Conservation (phyloP, 2,113 vertebrate species). For the Laterallus jamaicensis region DNA sequence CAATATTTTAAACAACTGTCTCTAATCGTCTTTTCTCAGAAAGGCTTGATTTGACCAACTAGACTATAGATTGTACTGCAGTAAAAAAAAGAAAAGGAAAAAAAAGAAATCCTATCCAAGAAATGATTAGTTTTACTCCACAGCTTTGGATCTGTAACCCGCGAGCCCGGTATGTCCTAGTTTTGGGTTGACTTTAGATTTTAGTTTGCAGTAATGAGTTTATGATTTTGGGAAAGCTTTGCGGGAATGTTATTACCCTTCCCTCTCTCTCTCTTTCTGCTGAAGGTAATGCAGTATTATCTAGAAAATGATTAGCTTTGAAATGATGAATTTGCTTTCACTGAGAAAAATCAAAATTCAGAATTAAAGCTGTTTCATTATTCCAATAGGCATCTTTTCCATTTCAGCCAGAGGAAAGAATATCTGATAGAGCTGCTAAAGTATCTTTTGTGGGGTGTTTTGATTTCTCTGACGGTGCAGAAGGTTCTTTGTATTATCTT, state of each 20-base stretch:
- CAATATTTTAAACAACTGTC: slow-evolving; percentile 76
- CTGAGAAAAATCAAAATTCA: neutral
- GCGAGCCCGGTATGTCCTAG: slow-evolving; percentile 59
- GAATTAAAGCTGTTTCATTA: neutral
- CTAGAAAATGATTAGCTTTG: neutral
- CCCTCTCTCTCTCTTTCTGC: neutral
- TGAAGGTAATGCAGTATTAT: slow-evolving; percentile 18
- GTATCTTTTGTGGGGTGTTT: no score
- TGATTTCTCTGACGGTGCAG: neutral
- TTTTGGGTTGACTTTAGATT: slow-evolving; percentile 49
- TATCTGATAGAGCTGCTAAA: neutral
- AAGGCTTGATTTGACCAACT: slow-evolving; percentile 78
- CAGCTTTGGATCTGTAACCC: slow-evolving; percentile 54
- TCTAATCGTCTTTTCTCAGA: slow-evolving; percentile 85
- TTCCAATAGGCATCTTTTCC: neutral
- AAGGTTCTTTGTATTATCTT: neutral
- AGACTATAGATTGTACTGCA: slow-evolving; percentile 73
- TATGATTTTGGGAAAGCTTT: slow-evolving; percentile 31
- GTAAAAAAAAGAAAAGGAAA: neutral
- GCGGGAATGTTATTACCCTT: neutral
- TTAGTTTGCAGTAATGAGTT: slow-evolving; percentile 25
- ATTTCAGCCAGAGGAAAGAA: neutral
- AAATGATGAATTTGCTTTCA: neutral
- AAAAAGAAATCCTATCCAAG: slow-evolving; percentile 53
- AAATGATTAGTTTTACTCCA: slow-evolving; percentile 73